Percentiles rank a stretch among this genome's conserved stretches.
These are phyloP conservation scores for Phrynocephalus vlangalii DNA, from an alignment of 2,797 vertebrate genomes.

Conservation along the genomic window DNA sequence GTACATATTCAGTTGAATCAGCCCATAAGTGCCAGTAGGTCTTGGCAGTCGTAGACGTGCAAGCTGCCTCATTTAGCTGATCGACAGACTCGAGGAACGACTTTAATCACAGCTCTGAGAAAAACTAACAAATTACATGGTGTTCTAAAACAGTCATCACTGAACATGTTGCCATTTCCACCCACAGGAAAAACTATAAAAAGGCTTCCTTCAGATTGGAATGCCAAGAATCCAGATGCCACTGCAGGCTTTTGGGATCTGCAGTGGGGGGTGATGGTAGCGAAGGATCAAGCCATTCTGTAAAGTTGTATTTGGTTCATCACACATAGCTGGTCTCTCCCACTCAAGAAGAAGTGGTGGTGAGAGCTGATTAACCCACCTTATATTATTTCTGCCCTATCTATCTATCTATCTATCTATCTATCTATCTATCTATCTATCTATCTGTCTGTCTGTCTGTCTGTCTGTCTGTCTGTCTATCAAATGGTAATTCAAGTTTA, in stretches of 20 bases:
- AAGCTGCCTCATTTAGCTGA: slow-evolving; percentile 54
- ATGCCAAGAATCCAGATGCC: slow-evolving; percentile 80
- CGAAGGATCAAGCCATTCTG: slow-evolving; percentile 39
- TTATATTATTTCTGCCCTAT: neutral
- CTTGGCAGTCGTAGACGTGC: slow-evolving; percentile 39
- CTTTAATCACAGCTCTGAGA: slow-evolving; percentile 67
- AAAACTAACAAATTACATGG: slow-evolving; percentile 74
- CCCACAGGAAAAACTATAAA: slow-evolving; percentile 80
- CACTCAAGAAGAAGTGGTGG: slow-evolving; percentile 31
- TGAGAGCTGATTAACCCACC: neutral
- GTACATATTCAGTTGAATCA: neutral
- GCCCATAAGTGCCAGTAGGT: slow-evolving; percentile 16
- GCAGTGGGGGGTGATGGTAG: slow-evolving; percentile 59
- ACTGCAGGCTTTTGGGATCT: slow-evolving; percentile 63
- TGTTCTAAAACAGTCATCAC: slow-evolving; percentile 76
- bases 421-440: too few relatives aligned
- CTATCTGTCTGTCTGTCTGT: too few relatives aligned
- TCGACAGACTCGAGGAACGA: slow-evolving; percentile 55
- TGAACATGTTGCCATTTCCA: slow-evolving; percentile 73
- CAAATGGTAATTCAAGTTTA: neutral
- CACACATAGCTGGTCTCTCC: slow-evolving; percentile 56
- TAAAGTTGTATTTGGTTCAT: slow-evolving; percentile 54
- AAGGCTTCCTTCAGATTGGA: slow-evolving; percentile 79
- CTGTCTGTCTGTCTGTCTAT: neutral
- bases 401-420: too few relatives aligned